Base-by-base conservation (phyloP, 2,888 invertebrate species). In the Pecten maximus region DNA sequence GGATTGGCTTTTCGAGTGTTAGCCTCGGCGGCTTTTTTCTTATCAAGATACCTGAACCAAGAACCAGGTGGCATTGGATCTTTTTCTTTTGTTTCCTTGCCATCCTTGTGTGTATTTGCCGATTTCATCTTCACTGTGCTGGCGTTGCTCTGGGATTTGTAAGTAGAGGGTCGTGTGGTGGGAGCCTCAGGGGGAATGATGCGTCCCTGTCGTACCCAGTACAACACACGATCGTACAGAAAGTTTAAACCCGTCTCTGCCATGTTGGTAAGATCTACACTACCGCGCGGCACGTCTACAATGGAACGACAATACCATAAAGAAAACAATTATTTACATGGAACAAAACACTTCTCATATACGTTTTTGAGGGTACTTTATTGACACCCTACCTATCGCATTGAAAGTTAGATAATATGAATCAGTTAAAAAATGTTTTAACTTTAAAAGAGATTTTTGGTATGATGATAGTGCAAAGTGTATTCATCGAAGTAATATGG, bases 201-300 rank as follows among this genome's bases (percentile, higher is more conserved):
- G 28, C 93, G 90, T 4, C 94, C 94, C 88, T 94, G 92, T 6
- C 94, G 91, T 1, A 94, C 94, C 94, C 94, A 94, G 93, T 93
- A 94, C 40, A 94, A 89, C 0, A 94, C 94, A n/a, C 93, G 91
- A 88, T 94, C 94, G 48, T 94, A 94, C 87, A 94, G 91, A 60
- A 94, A 94, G 89, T 94, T 92, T 3, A 94, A 92, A 16, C 94
- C 94, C 60, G 91, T 93, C 90, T 94, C 93, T 15, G 94, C 94
- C 87, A 93, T 90, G 23, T 91, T 90, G 2, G 92, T 93, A 1
- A 94, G 89, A 86, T 92, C 91, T 6, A 91, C 90, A 2, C 91
- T 74, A 2, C 74, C 74, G 10, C 74, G 74, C 6, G 74, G 74
- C 0, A 74, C 74, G 16, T 74, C 74, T 74, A 16, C 74, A 74